Evolutionary conservation across 2,113 vertebrate genomes (phyloP).

Genomic region (Mobula birostris): DNA sequence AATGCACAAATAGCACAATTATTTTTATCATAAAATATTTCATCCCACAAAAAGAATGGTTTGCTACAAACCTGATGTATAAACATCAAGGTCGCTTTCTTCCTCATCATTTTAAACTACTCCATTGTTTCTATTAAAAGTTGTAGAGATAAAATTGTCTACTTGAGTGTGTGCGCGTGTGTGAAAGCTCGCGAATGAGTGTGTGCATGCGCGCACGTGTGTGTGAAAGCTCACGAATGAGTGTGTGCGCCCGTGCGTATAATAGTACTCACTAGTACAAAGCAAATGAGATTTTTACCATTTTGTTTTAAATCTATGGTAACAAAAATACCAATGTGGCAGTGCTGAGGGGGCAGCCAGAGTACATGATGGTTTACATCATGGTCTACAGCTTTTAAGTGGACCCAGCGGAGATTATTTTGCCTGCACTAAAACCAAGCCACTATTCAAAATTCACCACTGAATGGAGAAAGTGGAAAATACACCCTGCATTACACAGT

Average conservation of each 20-base stretch:
- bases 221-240: too few relatives aligned
- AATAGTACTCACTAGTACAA: too few relatives aligned
- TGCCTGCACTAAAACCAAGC: neutral
- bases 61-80: neutral
- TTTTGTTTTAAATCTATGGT: conserved; percentile 17
- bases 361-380: neutral
- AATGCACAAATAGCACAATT: neutral
- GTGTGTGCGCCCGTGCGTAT: too few relatives aligned
- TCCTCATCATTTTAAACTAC: neutral
- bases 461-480: neutral
- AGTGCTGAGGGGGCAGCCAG: conserved; percentile 2
- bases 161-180: too few relatives aligned
- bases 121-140: neutral
- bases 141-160: neutral
- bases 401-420: neutral
- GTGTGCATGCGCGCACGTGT: too few relatives aligned
- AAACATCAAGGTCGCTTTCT: neutral
- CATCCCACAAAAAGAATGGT: neutral
- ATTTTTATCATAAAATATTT: neutral
- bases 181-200: too few relatives aligned
- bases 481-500: neutral
- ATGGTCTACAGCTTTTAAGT: neutral
- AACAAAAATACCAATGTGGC: neutral
- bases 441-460: neutral
- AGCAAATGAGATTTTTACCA: neutral